Conservation (phyloP, 2,797 vertebrate species). For the Emydoidea blandingii region DNA sequence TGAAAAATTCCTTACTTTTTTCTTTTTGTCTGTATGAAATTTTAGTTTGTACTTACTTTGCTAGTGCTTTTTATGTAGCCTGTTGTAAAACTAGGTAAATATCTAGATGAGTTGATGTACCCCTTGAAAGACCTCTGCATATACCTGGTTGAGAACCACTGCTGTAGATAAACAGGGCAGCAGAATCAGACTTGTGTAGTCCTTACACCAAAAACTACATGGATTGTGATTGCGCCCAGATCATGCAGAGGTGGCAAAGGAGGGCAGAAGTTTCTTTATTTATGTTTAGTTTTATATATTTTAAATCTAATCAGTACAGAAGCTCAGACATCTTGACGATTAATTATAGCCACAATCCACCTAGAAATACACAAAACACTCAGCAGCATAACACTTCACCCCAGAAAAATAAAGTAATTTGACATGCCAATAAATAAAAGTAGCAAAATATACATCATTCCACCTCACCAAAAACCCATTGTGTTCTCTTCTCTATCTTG, state of each 20-base stretch:
- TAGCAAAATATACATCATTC: background rate
- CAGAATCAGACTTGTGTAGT: background rate
- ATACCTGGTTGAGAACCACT: too few species aligned
- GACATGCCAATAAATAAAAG: background rate
- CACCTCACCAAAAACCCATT: background rate
- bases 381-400: background rate
- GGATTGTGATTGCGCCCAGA: background rate
- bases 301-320: background rate
- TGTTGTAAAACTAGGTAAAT: too few species aligned
- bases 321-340: background rate
- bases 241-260: background rate
- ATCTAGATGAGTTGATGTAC: too few species aligned
- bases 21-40: too few species aligned
- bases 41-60: too few species aligned
- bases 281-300: background rate
- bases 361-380: background rate
- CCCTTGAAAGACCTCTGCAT: too few species aligned
- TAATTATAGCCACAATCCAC: background rate
- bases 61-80: too few species aligned
- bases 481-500: background rate
- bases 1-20: too few species aligned
- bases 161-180: background rate
- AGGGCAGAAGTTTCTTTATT: background rate
- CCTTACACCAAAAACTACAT: background rate
- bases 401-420: background rate